A percentile compares a stretch with the other conserved stretches of the same genome.
Evolutionary conservation across 37 sponge, comb jelly and placozoan species (phyloP).

Genomic region (Hormiphora californensis): DNA sequence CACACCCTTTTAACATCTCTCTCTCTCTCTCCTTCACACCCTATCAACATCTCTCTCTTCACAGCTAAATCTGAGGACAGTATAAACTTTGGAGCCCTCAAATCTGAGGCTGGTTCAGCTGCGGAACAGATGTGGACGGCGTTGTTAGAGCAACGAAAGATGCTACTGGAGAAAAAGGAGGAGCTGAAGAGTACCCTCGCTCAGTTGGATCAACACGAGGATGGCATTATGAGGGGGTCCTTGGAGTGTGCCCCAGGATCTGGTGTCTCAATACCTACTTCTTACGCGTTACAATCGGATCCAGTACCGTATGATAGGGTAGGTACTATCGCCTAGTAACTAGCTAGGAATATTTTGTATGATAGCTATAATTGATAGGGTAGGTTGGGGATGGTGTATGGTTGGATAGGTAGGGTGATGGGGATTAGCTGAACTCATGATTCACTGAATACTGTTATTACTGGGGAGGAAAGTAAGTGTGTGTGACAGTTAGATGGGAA

Average conservation of each 20-base stretch:
- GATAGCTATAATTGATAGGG: no score
- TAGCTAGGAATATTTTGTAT: no score
- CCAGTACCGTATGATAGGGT: slow-evolving; percentile 1
- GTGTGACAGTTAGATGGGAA: no score
- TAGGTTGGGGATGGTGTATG: no score
- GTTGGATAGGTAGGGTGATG: no score
- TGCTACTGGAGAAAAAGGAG: neutral
- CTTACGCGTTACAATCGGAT: neutral
- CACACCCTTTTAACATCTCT: no score
- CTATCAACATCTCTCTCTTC: no score
- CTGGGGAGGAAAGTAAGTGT: no score
- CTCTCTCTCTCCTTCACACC: no score
- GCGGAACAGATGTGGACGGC: slow-evolving; percentile 26
- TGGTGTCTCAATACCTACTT: neutral
- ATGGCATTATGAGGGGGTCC: neutral
- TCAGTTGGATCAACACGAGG: neutral
- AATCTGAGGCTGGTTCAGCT: neutral
- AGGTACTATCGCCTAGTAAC: no score
- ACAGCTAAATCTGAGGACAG: slow-evolving; percentile 28
- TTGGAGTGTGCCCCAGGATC: neutral
- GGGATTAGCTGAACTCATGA: no score
- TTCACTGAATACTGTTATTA: no score
- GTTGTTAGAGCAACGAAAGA: slow-evolving; percentile 23
- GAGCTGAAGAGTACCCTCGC: slow-evolving; percentile 16
- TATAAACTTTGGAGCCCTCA: neutral